A percentile compares a stretch with the other conserved stretches of the same genome.
phyloP scores from a whole-genome alignment of 2,888 invertebrate genomes.

The Microdon myrmicae region DNA sequence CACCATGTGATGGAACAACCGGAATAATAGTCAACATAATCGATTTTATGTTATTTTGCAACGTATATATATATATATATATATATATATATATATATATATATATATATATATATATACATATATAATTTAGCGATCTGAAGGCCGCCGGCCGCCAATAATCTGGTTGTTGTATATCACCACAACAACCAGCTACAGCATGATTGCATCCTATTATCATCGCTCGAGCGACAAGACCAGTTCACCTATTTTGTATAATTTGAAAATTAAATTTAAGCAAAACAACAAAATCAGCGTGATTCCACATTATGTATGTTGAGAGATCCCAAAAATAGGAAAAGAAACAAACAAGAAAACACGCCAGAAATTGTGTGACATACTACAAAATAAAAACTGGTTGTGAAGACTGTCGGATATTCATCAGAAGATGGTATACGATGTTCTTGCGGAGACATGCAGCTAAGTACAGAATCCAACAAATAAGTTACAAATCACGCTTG shows the following conservation, averaged over 20 bases:
- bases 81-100: too few species aligned
- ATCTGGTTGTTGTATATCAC: too few species aligned
- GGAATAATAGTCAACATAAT: too few species aligned
- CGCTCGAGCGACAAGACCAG: slow-evolving; percentile 43
- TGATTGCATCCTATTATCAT: slow-evolving; percentile 28
- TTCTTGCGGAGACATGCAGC: slow-evolving; percentile 46
- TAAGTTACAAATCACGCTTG: slow-evolving; percentile 41
- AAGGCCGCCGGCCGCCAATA: slow-evolving; percentile 40
- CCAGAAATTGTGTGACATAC: too few species aligned
- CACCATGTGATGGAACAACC: too few species aligned
- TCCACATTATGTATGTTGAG: not conserved
- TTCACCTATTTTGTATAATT: slow-evolving; percentile 33
- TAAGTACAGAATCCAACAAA: slow-evolving; percentile 43
- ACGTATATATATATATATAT: too few species aligned
- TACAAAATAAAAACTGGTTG: too few species aligned
- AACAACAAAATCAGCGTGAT: slow-evolving; percentile 15
- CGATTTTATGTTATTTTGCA: too few species aligned
- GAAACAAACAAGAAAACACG: too few species aligned
- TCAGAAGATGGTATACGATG: slow-evolving; percentile 21
- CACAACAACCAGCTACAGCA: slow-evolving; percentile 18
- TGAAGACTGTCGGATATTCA: too few species aligned
- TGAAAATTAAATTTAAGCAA: slow-evolving; percentile 15
- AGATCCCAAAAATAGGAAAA: not conserved
- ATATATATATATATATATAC: too few species aligned
- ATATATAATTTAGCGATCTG: too few species aligned